These are phyloP conservation scores for Drosophila funebris DNA, from an alignment of 1,140 invertebrate species.

Conservation along the genomic window DNA sequence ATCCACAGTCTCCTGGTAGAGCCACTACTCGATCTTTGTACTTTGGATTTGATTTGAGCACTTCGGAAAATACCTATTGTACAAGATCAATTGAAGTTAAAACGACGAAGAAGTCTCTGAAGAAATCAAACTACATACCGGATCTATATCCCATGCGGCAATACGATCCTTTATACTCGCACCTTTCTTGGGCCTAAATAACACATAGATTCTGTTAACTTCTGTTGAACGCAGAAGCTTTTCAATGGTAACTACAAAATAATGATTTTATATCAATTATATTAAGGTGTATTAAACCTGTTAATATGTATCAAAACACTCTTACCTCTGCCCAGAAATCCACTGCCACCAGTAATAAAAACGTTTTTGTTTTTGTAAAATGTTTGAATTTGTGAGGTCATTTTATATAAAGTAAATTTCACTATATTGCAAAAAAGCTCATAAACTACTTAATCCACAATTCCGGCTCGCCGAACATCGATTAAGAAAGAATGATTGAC, in stretches of 20 bases:
- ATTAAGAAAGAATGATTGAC: not conserved
- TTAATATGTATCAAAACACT: too few relatives aligned
- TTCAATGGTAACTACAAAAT: not conserved
- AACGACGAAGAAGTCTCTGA: too few relatives aligned
- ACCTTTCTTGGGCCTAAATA: not conserved
- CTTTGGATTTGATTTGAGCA: slow-evolving; percentile 28
- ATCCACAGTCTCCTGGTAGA: slow-evolving; percentile 85
- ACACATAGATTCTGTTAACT: not conserved
- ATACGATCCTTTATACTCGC: not conserved
- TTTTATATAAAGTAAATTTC: not conserved
- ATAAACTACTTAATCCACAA: not conserved
- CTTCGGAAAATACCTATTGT: slow-evolving; percentile 21
- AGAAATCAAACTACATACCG: too few relatives aligned
- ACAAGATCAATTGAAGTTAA: not conserved
- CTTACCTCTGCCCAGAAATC: not conserved
- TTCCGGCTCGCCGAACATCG: not conserved
- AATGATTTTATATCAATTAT: not conserved
- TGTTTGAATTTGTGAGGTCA: not conserved
- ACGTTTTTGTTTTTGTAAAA: not conserved
- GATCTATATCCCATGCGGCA: not conserved
- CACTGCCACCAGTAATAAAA: not conserved
- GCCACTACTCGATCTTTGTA: slow-evolving; percentile 61
- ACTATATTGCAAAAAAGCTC: not conserved
- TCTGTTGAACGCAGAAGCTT: not conserved
- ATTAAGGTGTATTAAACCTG: not conserved